These are phyloP conservation scores for Drosophila anomalata DNA, from an alignment of 2,888 invertebrate genomes.

Conservation along the genomic window DNA sequence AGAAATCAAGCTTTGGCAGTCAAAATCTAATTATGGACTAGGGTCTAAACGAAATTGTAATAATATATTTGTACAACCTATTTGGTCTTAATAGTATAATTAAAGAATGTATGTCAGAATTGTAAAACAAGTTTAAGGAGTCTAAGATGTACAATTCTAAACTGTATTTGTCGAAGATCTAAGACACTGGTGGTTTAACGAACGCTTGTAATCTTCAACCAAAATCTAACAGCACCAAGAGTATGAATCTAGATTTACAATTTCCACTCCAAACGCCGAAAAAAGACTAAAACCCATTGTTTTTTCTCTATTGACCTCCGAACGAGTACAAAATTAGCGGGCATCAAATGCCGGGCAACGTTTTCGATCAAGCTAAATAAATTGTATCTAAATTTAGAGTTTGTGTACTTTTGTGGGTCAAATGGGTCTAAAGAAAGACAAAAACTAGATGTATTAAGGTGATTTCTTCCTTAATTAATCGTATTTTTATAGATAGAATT, in stretches of 20 bases:
- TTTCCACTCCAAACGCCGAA: not conserved
- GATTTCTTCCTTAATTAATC: not conserved
- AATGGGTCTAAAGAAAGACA: not conserved
- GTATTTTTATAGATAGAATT: not conserved
- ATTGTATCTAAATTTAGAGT: slow-evolving; percentile 40
- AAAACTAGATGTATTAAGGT: not conserved
- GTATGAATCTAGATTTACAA: not conserved
- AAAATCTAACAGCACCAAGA: not conserved
- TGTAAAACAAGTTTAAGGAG: no score
- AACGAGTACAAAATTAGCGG: slow-evolving; percentile 64
- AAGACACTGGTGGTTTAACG: no score
- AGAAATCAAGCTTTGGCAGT: no score
- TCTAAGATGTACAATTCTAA: no score
- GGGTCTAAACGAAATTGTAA: no score
- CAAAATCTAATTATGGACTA: no score
- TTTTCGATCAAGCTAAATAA: slow-evolving; percentile 41
- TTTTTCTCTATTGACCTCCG: slow-evolving; percentile 53
- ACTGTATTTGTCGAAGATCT: no score
- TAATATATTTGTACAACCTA: no score
- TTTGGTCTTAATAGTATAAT: not conserved
- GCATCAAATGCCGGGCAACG: slow-evolving; percentile 51
- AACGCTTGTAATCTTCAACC: no score
- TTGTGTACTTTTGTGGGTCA: slow-evolving; percentile 34
- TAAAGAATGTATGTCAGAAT: not conserved
- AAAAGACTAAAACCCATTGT: slow-evolving; percentile 19